phyloP scores from a whole-genome alignment of 1,140 invertebrate species.

The Drosophila arizonae region DNA sequence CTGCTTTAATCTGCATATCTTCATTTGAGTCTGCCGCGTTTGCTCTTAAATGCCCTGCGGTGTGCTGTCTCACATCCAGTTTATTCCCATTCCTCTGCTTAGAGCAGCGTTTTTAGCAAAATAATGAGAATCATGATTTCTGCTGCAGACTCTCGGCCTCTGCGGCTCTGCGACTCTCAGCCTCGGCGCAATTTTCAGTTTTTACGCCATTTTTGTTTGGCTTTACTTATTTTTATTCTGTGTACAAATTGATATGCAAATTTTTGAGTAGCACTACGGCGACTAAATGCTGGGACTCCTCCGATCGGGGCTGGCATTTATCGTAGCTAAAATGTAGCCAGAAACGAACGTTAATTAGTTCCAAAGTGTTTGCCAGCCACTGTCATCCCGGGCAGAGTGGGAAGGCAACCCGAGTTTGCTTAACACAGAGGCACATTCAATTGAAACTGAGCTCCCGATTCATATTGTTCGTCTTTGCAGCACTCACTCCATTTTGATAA shows the following conservation, averaged over 20 bases:
- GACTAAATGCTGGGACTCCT: slow-evolving; percentile 5
- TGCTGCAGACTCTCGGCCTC: slow-evolving; percentile 27
- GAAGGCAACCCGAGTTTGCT: too few species aligned
- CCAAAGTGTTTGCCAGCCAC: slow-evolving; percentile 59
- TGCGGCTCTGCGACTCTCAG: slow-evolving; percentile 21
- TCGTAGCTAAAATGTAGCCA: slow-evolving; percentile 29
- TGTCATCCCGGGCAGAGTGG: too few species aligned
- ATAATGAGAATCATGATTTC: slow-evolving; percentile 83
- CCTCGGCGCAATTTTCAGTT: slow-evolving; percentile 64
- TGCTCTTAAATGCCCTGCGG: slow-evolving; percentile 72
- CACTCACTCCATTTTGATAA: slow-evolving; percentile 63
- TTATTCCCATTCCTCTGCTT: slow-evolving; percentile 16
- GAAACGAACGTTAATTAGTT: slow-evolving; percentile 70
- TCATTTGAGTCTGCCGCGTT: slow-evolving; percentile 76
- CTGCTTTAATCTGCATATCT: slow-evolving; percentile 82
- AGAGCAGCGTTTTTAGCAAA: slow-evolving; percentile 75
- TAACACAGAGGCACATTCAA: not conserved
- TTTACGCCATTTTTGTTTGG: slow-evolving; percentile 65
- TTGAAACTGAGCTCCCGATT: not conserved
- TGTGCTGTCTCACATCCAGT: slow-evolving; percentile 11
- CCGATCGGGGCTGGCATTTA: slow-evolving; percentile 23
- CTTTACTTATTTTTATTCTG: slow-evolving; percentile 29
- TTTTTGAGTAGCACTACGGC: slow-evolving; percentile 58
- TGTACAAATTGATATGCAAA: slow-evolving; percentile 82
- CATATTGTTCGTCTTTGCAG: slow-evolving; percentile 1